Evolutionary conservation across 2,888 invertebrate species (phyloP).

Genomic region (Rosalia funebris): DNA sequence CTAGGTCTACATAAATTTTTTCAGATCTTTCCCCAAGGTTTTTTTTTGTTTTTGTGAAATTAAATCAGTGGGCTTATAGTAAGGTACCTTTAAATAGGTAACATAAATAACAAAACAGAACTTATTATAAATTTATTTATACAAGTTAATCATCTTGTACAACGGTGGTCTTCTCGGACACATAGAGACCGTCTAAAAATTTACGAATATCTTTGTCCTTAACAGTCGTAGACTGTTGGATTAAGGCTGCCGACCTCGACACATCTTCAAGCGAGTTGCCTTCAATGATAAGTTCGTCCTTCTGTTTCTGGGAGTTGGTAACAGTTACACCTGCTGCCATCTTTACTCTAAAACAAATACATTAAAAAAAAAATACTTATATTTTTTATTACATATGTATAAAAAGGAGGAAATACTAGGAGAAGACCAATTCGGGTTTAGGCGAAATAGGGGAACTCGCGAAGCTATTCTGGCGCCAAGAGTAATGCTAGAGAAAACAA

Average conservation of each 20-base stretch:
- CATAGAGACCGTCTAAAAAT: constrained; percentile 99
- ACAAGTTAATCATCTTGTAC: constrained; percentile 73
- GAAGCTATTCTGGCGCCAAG: too few species aligned
- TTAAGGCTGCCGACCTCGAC: constrained; percentile 97
- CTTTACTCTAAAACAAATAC: constrained; percentile 74
- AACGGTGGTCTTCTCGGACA: constrained; percentile 97
- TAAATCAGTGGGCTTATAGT: too few species aligned
- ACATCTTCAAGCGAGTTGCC: constrained; percentile 96
- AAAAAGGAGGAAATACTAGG: too few species aligned
- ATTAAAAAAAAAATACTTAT: too few species aligned
- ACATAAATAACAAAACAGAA: constrained; percentile 6
- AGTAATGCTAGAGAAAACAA: too few species aligned
- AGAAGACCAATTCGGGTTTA: too few species aligned
- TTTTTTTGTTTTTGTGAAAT: too few species aligned
- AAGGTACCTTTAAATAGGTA: too few species aligned
- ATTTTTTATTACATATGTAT: too few species aligned
- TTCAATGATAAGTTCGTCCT: constrained; percentile 97
- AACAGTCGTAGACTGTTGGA: constrained; percentile 98
- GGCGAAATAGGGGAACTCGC: too few species aligned
- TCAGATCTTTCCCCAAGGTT: too few species aligned
- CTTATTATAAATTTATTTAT: constrained; percentile 37
- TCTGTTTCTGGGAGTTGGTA: constrained; percentile 90
- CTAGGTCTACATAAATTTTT: too few species aligned
- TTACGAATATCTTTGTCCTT: constrained; percentile 99
- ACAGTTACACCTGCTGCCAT: constrained; percentile 97